phyloP scores from a whole-genome alignment of 1,140 invertebrate genomes.

The Drosophila ficusphila region DNA sequence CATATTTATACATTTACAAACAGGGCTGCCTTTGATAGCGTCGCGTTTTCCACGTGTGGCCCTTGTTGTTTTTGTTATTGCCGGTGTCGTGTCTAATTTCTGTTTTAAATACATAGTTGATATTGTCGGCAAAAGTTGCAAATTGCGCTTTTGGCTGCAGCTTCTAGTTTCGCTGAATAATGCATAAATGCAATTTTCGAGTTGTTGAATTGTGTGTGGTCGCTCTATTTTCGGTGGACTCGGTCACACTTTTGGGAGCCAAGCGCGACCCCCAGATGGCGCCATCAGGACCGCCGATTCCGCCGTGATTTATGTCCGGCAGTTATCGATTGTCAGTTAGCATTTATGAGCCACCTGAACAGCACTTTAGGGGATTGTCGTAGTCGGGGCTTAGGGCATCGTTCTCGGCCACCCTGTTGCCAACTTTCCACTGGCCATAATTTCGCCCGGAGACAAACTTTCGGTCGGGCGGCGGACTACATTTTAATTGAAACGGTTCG shows the following conservation, averaged over 20 bases:
- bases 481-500: conserved; percentile 27
- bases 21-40: conserved; percentile 6
- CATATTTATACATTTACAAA: too few relatives aligned
- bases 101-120: conserved; percentile 81
- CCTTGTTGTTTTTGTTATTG: conserved; percentile 22
- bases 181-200: conserved; percentile 47
- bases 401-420: conserved; percentile 2
- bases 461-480: conserved; percentile 17
- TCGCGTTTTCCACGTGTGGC: conserved; percentile 6
- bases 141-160: conserved; percentile 49
- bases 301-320: conserved; percentile 18
- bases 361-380: conserved; percentile 34
- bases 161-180: conserved; percentile 51
- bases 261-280: conserved; percentile 19
- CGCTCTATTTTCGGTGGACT: conserved; percentile 26
- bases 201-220: conserved; percentile 42
- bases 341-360: conserved; percentile 46
- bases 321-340: conserved; percentile 44
- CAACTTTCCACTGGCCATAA: conserved; percentile 27
- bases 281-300: conserved; percentile 22
- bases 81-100: conserved; percentile 73
- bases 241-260: conserved; percentile 22
- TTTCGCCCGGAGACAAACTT: conserved; percentile 13
- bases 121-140: conserved; percentile 63
- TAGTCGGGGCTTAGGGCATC: conserved; percentile 8